These are phyloP conservation scores for Drosophila austrosaltans DNA, from an alignment of 2,888 invertebrate genomes.

Conservation along the genomic window DNA sequence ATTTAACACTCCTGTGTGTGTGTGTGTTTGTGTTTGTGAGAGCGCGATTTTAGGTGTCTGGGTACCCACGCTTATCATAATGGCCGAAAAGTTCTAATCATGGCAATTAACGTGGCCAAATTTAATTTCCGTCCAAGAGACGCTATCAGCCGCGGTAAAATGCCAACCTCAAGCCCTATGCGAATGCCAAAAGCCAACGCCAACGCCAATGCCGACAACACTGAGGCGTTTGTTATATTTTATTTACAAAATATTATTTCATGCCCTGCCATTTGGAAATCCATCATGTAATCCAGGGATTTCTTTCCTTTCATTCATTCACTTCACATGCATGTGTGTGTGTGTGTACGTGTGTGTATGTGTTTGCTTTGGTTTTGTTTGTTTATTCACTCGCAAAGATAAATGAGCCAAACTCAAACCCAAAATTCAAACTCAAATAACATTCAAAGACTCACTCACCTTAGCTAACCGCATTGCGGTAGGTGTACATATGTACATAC, in stretches of 20 bases:
- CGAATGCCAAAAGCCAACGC: conserved; percentile 16
- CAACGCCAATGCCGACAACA: conserved; percentile 25
- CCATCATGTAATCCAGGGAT: conserved; percentile 69
- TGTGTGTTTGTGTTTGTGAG: conserved; percentile 26
- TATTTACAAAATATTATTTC: conserved; percentile 75
- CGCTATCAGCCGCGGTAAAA: conserved; percentile 53
- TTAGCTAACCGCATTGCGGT: neutral
- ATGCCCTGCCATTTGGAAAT: conserved; percentile 65
- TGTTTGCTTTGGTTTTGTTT: conserved; percentile 44
- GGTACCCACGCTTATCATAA: conserved; percentile 63
- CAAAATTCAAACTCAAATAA: conserved; percentile 30
- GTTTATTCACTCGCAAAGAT: conserved; percentile 62
- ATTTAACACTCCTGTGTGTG: conserved; percentile 45
- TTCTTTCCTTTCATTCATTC: conserved; percentile 29
- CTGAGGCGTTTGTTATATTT: conserved; percentile 37
- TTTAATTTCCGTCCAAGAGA: conserved; percentile 70
- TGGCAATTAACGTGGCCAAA: conserved; percentile 74
- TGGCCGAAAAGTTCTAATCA: conserved; percentile 75
- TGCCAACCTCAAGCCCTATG: conserved; percentile 8
- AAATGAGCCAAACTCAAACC: conserved; percentile 50
- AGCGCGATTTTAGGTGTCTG: conserved; percentile 16
- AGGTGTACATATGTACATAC: neutral
- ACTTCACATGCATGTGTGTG: conserved; percentile 21
- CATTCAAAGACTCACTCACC: conserved; percentile 1
- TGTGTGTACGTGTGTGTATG: conserved; percentile 28